Evolutionary conservation across 2,113 vertebrate species (phyloP), one percentile per base, ranked within the genome.

Genomic region (Syngnathus scovelli): DNA sequence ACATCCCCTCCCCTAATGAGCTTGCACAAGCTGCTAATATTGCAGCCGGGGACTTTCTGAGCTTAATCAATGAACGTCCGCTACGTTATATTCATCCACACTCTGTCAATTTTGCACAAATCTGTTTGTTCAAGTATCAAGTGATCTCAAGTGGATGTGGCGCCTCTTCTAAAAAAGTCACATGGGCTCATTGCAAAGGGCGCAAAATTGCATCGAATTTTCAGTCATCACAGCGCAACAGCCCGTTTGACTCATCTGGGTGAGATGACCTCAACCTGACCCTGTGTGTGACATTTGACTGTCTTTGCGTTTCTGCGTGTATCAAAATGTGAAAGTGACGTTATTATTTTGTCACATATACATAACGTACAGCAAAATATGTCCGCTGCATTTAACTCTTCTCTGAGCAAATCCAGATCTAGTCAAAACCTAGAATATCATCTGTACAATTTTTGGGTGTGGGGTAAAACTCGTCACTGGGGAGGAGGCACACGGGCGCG

Each of bases 1-100:
- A 84, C 83, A 78, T 83, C 78, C 79, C 78, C 72, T 69, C 55
- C 72, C 62, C 59, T 85, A 87, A 87, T 81, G 78, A 89, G 83
- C 81, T 73, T 80, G 85, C 74, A 63, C 78, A 78, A 72, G 83
- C 77, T 70, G 80, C 72, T 82, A 74, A 76, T 82, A 68, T 85
- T 79, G 75, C 80, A 81, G 76, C 70, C 41, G 67, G 77, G 78
- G 79, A 82, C 66, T 74, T 74, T 74, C 70, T 70, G 76, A 56
- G 72, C 70, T 77, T 81, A 85, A 88, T 89, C 83, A 85, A 85
- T 83, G 76, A 79, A 76, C 69, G 76, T 23, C 73, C 74, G 72
- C 71, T 71, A 63, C 67, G 70, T 83, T 71, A 65, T 69, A 71
- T 79, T 60, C 66, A 66, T 67, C 77, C 61, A 58, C 58, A 66